These are phyloP conservation scores for Danio jaintianensis DNA, from an alignment of 2,797 vertebrate species.

Conservation along the genomic window DNA sequence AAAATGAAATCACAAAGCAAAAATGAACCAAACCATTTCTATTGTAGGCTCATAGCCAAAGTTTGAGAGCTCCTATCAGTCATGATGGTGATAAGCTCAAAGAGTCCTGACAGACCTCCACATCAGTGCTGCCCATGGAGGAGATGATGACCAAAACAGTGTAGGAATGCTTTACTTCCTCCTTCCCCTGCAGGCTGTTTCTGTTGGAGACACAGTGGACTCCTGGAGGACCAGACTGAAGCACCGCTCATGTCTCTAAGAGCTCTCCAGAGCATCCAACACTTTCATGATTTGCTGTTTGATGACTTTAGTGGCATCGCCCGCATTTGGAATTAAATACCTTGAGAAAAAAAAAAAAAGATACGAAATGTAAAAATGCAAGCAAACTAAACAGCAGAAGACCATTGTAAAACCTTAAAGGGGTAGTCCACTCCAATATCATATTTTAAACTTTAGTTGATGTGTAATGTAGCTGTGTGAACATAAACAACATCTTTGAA, in stretches of 20 bases:
- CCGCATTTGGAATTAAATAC: slow-evolving; percentile 97
- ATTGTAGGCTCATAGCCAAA: slow-evolving; percentile 17
- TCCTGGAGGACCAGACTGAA: slow-evolving; percentile 46
- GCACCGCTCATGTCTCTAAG: slow-evolving; percentile 69
- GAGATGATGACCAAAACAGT: background rate
- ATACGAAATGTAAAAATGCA: background rate
- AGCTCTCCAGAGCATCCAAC: slow-evolving; percentile 96
- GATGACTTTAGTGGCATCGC: slow-evolving; percentile 99
- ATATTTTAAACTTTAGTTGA: too few species aligned
- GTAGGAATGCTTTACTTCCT: slow-evolving; percentile 16
- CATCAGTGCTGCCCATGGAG: slow-evolving; percentile 61
- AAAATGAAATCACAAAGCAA: slow-evolving; percentile 19
- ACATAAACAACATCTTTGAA: too few species aligned
- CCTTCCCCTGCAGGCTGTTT: slow-evolving; percentile 38
- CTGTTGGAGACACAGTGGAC: slow-evolving; percentile 62
- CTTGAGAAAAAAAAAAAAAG: slow-evolving; percentile 69
- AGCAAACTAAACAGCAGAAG: background rate
- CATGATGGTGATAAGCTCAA: slow-evolving; percentile 46
- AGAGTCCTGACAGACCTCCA: slow-evolving; percentile 62
- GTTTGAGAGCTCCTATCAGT: slow-evolving; percentile 28
- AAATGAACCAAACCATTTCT: slow-evolving; percentile 33
- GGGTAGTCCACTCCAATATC: too few species aligned
- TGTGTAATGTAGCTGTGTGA: too few species aligned
- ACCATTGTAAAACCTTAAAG: background rate
- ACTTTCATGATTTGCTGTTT: slow-evolving; percentile 99